Percentiles rank a stretch among this genome's conserved stretches.
Evolutionary conservation across 1,140 invertebrate species (phyloP).

Genomic region (Procambarus virginalis): DNA sequence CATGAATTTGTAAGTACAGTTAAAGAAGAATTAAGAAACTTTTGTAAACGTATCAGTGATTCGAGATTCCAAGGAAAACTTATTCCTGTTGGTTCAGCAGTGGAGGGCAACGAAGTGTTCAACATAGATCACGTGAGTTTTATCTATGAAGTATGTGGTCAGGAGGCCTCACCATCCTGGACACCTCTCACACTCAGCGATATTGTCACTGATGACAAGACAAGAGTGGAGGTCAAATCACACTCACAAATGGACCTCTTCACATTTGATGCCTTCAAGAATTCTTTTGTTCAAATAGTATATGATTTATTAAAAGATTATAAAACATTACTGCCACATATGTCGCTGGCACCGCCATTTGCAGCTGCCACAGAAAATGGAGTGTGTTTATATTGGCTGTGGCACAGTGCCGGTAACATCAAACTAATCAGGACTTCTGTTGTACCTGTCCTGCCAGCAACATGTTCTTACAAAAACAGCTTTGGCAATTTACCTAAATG

Average conservation of each 20-base stretch:
- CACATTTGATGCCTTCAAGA: neutral
- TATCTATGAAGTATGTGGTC: neutral
- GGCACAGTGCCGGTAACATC: neutral
- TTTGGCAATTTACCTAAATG: neutral
- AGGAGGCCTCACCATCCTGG: too few relatives aligned
- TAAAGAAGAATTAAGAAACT: neutral
- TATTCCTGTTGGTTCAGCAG: neutral
- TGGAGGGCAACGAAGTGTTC: neutral
- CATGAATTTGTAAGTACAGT: neutral
- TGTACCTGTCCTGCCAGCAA: neutral
- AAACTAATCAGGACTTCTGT: neutral
- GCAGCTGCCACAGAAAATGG: neutral
- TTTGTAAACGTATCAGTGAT: neutral
- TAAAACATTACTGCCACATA: neutral
- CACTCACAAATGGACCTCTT: neutral
- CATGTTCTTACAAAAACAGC: neutral
- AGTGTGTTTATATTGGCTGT: neutral
- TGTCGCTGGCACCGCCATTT: constrained; percentile 9
- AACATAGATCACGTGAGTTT: neutral
- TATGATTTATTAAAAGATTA: neutral
- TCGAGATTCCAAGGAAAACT: constrained; percentile 1
- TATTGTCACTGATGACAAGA: neutral
- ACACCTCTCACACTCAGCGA: neutral
- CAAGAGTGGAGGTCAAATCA: neutral
- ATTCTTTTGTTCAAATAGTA: neutral